Evolutionary conservation across 2,888 invertebrate species (phyloP).

Genomic region (Hyalella azteca): DNA sequence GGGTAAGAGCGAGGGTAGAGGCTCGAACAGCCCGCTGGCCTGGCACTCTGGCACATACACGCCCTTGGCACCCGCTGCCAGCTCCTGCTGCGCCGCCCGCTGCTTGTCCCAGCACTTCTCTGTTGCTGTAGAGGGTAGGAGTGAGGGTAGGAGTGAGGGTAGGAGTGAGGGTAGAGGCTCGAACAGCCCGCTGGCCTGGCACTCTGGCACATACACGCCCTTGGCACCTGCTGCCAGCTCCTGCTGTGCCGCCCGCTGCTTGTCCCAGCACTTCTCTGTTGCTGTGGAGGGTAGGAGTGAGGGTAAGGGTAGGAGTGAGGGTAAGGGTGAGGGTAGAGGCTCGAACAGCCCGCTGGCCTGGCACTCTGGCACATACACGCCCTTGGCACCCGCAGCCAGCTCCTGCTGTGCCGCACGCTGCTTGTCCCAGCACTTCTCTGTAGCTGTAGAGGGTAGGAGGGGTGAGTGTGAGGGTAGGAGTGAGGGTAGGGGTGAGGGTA

Average conservation of each 20-base stretch:
- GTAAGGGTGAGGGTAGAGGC: too few relatives aligned
- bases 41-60: slow-evolving; percentile 30
- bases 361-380: slow-evolving; percentile 31
- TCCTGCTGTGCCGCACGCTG: neutral
- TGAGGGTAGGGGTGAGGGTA: too few relatives aligned
- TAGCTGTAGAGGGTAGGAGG: too few relatives aligned
- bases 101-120: slow-evolving; percentile 35
- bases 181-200: slow-evolving; percentile 16
- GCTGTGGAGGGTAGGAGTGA: too few relatives aligned
- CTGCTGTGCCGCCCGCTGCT: neutral
- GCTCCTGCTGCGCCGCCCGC: neutral
- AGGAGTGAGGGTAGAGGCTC: too few relatives aligned
- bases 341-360: slow-evolving; percentile 16
- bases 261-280: slow-evolving; percentile 29
- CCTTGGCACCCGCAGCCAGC: neutral
- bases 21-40: slow-evolving; percentile 18
- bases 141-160: too few relatives aligned
- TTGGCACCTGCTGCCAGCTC: neutral
- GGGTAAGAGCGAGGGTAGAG: too few relatives aligned
- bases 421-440: slow-evolving; percentile 34
- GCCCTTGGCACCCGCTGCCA: neutral
- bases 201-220: slow-evolving; percentile 29
- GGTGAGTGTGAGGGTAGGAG: too few relatives aligned
- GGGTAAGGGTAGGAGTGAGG: too few relatives aligned
- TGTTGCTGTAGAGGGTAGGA: too few relatives aligned